Evolutionary conservation across 2,797 vertebrate genomes (phyloP).

Genomic region (Distichodus sexfasciatus): DNA sequence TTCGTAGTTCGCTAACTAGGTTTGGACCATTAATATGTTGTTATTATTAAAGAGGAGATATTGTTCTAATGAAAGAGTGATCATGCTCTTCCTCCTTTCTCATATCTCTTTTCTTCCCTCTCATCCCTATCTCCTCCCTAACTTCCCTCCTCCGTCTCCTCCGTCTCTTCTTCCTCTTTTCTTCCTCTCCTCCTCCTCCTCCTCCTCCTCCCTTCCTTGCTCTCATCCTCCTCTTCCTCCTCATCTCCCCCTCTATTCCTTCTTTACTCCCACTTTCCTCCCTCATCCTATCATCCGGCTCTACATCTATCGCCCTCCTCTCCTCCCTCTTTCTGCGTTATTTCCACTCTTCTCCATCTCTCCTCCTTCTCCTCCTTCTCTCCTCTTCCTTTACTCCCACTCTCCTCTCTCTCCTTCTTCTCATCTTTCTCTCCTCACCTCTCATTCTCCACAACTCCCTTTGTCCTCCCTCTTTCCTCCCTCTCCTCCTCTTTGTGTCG

Average conservation of each 20-base stretch:
- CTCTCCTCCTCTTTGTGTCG: neutral
- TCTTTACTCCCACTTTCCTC: neutral
- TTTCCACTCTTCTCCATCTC: neutral
- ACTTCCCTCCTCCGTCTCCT: conserved; percentile 33
- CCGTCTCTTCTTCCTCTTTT: conserved; percentile 1
- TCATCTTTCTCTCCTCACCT: conserved; percentile 46
- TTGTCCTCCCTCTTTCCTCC: conserved; percentile 54
- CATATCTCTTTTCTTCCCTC: too few relatives aligned
- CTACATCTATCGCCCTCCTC: too few relatives aligned
- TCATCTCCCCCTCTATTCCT: conserved; percentile 16
- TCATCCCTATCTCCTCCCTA: too few relatives aligned
- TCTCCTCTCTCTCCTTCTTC: too few relatives aligned
- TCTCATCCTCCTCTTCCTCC: conserved; percentile 30
- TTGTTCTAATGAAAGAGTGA: too few relatives aligned
- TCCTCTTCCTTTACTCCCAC: neutral
- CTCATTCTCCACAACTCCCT: conserved; percentile 55
- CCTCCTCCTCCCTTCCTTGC: conserved; percentile 9
- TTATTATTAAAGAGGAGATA: too few relatives aligned
- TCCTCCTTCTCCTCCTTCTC: neutral
- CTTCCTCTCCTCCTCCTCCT: conserved; percentile 9
- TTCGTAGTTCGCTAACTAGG: too few relatives aligned
- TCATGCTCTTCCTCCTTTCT: too few relatives aligned
- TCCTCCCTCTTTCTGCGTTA: neutral
- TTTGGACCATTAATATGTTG: too few relatives aligned
- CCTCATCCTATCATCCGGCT: too few relatives aligned